Percentiles rank a stretch among this genome's conserved stretches.
These are phyloP conservation scores for Trematomus loennbergii DNA, from an alignment of 2,113 vertebrate species.

Conservation along the genomic window DNA sequence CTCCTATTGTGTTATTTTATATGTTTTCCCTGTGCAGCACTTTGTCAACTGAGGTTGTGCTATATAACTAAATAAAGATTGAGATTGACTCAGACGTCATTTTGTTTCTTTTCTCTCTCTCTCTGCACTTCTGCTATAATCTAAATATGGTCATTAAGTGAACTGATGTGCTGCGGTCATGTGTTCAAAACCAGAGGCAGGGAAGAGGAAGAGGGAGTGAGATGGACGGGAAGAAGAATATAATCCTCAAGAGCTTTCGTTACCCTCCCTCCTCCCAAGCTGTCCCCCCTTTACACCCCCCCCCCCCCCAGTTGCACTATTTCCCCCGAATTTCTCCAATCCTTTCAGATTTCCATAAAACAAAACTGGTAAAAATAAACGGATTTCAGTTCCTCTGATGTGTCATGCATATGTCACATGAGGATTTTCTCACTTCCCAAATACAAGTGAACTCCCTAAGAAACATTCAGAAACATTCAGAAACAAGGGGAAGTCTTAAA, in stretches of 20 bases:
- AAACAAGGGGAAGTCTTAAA: neutral
- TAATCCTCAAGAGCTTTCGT: constrained; percentile 72
- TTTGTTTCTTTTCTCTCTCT: constrained; percentile 5
- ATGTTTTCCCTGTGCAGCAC: no score
- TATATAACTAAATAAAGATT: no score
- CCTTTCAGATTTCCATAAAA: constrained; percentile 50
- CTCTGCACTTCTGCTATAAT: constrained; percentile 35
- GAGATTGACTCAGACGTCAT: neutral
- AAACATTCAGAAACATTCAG: neutral
- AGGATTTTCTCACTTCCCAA: constrained; percentile 16
- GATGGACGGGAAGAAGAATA: constrained; percentile 50
- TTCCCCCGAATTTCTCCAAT: constrained; percentile 39
- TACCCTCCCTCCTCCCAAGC: constrained; percentile 16
- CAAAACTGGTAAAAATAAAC: constrained; percentile 45
- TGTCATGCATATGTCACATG: constrained; percentile 43
- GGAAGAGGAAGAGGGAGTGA: constrained; percentile 1
- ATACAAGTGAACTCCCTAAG: constrained; percentile 7
- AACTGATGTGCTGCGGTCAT: constrained; percentile 63
- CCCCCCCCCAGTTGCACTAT: constrained; percentile 2
- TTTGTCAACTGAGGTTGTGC: no score
- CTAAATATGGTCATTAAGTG: constrained; percentile 78
- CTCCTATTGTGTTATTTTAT: no score
- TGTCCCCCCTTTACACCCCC: constrained; percentile 31
- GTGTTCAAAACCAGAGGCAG: constrained; percentile 58
- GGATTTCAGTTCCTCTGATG: constrained; percentile 50